Conservation (phyloP, 2,888 invertebrate species). For the Kryphioiulus occultus region DNA sequence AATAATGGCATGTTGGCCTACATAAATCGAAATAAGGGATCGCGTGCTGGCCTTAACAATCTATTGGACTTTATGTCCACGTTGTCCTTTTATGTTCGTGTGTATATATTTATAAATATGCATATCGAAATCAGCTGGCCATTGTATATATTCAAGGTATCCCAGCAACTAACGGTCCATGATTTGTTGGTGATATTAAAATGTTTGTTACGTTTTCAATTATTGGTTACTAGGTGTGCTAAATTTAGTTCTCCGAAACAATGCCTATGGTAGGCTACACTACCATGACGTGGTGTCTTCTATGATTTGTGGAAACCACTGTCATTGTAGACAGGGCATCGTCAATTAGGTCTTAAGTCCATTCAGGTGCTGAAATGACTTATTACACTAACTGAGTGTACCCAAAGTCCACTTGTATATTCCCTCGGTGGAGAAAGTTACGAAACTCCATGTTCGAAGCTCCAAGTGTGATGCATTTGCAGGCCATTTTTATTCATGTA, state of each 20-base stretch:
- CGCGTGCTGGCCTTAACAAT: neutral
- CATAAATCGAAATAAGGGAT: neutral
- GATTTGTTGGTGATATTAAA: neutral
- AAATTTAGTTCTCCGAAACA: neutral
- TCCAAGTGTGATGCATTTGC: too few species aligned
- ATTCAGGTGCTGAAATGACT: neutral
- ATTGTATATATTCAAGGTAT: neutral
- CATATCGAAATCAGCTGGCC: neutral
- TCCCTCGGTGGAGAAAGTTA: too few species aligned
- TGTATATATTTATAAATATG: neutral
- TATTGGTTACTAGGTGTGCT: neutral
- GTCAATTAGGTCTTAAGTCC: neutral
- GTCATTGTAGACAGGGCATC: neutral
- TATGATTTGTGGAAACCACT: neutral
- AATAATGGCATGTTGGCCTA: neutral
- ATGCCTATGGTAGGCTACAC: neutral
- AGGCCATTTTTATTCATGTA: too few species aligned
- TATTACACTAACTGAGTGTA: too few species aligned
- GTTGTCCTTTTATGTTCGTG: neutral
- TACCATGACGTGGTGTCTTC: neutral
- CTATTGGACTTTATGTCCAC: slow-evolving; percentile 10
- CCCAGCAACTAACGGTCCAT: slow-evolving; percentile 1
- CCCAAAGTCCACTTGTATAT: too few species aligned
- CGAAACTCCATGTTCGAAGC: too few species aligned
- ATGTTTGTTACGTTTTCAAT: neutral